Conservation (phyloP, 2,113 vertebrate species). For the Nymphicus hollandicus region DNA sequence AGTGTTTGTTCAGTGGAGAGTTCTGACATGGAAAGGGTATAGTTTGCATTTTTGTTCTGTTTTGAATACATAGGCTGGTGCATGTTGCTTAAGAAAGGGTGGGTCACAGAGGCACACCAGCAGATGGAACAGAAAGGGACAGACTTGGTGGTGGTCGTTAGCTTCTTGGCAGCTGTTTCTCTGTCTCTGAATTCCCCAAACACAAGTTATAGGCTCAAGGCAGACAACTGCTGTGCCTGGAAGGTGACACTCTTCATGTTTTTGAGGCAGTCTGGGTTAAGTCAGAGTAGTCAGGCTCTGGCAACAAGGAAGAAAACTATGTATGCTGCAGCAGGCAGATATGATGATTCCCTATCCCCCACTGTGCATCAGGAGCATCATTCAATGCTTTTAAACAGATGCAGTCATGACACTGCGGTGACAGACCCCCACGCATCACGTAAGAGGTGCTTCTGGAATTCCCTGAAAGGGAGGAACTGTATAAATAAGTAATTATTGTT, state of each 20-base stretch:
- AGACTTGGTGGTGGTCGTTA: not conserved
- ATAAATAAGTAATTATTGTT: not conserved
- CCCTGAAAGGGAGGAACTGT: not conserved
- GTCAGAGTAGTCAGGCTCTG: not conserved
- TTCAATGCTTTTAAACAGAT: not conserved
- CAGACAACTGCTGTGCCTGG: not conserved
- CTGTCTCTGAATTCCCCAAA: not conserved
- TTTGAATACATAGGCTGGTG: not conserved
- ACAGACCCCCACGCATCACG: not conserved
- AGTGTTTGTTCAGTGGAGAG: not conserved
- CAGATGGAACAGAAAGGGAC: not conserved
- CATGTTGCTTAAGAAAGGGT: not conserved
- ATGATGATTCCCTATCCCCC: not conserved
- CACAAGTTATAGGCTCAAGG: rapidly evolving
- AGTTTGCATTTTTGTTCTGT: not conserved
- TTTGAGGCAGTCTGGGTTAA: not conserved
- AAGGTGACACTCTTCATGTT: not conserved
- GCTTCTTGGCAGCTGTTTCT: not conserved
- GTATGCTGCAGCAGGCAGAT: not conserved
- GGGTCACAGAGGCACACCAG: not conserved
- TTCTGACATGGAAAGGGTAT: not conserved
- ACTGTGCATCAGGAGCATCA: not conserved
- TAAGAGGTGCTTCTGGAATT: not conserved
- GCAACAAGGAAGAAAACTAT: not conserved
- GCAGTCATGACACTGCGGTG: not conserved